Evolutionary conservation across 2,113 vertebrate species (phyloP), one percentile per base, ranked within the genome.

Genomic region (Lophura nycthemera): DNA sequence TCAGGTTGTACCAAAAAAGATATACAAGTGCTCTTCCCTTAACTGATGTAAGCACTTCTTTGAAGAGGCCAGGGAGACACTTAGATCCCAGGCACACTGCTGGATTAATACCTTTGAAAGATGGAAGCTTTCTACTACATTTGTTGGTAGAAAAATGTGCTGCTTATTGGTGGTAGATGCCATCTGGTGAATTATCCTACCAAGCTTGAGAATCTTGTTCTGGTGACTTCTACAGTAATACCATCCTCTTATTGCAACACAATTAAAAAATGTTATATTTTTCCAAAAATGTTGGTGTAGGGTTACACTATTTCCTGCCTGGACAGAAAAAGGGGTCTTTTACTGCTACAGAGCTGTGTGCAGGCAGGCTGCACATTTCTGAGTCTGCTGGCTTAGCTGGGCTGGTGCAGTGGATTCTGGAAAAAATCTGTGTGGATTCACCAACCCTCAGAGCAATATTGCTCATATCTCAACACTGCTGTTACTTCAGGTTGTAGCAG

Each of bases 341-440:
- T 79, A 24, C 18, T 71, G 11, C 13, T 71, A 6, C 57, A 54
- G 47, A 56, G 11, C 12, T 32, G 29, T 59, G 45, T 12, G 38
- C 0, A 1, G 30, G 8, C 3, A 70, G 22, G 61, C 20, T 82
- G 50, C 30, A 29, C 1, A 3, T 6, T 25, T 4, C 10, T 38
- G 25, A 25, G 34, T 13, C 24, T 73, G 22, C 3, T 1, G 2
- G 24, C 4, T 50, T 81, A 25, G 13, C 2, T 8, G 30, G 6
- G 9, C 22, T 52, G 48, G 16, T 10, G 1, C 8, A 69, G 7
- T 17, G 5, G 32, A 50, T 32, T 10, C 22, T 32, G 25, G 30
- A 20, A 50, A 50, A 67, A 91, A 3, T 29, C 56, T 29, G 4
- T 13, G 3, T 0, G 0, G 24, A 5, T 52, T 17, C 47, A 45